Percentiles rank a stretch among this genome's conserved stretches.
phyloP scores from a whole-genome alignment of 1,140 invertebrate species.

The Ptiloglossa arizonensis region DNA sequence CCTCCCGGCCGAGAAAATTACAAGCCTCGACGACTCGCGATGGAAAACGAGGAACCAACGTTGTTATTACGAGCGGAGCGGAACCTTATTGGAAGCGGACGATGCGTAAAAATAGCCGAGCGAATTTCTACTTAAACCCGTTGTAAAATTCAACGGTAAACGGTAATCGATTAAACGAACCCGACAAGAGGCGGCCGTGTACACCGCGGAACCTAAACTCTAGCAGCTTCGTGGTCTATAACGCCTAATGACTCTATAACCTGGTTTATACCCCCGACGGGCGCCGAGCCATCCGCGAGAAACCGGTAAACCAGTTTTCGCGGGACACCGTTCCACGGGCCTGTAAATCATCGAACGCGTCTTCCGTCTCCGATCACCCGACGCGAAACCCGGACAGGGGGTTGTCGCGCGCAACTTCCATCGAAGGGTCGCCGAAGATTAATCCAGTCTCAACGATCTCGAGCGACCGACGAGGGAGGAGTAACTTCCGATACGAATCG shows the following conservation, averaged over 20 bases:
- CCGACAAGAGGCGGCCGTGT: constrained; percentile 34
- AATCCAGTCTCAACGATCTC: neutral
- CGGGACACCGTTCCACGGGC: neutral
- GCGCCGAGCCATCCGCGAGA: constrained; percentile 16
- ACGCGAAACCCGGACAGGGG: neutral
- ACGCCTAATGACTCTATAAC: constrained; percentile 58
- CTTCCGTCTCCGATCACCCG: neutral
- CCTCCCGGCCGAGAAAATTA: constrained; percentile 15
- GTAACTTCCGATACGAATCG: neutral
- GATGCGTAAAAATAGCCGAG: constrained; percentile 10
- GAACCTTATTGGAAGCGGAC: neutral
- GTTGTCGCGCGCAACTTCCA: neutral
- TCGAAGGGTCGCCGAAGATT: neutral
- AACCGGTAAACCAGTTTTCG: constrained; percentile 44
- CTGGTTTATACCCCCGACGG: constrained; percentile 43
- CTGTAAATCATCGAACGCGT: constrained; percentile 25
- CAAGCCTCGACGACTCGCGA: too few relatives aligned
- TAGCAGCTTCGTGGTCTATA: constrained; percentile 30
- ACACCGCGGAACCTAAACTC: constrained; percentile 12
- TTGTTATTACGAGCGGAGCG: neutral
- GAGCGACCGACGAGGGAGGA: neutral
- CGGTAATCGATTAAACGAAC: constrained; percentile 57
- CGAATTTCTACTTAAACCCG: constrained; percentile 3
- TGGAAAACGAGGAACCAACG: neutral
- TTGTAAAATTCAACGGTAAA: constrained; percentile 56